phyloP scores from a whole-genome alignment of 2,888 invertebrate genomes.

The Sarcophaga caerulescens region DNA sequence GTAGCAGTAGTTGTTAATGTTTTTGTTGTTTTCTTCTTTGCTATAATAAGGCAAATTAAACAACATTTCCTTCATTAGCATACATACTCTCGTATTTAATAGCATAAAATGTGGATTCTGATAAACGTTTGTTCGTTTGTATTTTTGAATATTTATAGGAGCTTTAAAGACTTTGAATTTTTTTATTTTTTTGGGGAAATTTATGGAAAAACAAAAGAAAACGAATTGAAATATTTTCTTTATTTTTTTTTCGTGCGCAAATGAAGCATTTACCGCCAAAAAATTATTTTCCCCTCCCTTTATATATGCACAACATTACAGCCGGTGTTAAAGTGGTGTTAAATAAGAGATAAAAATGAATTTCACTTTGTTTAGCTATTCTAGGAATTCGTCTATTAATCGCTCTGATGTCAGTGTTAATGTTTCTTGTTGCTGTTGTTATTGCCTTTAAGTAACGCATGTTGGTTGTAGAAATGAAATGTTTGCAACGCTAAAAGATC shows the following conservation, averaged over 20 bases:
- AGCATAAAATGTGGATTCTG: background rate
- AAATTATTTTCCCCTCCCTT: too few relatives aligned
- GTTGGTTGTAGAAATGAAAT: background rate
- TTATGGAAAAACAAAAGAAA: background rate
- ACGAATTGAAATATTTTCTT: background rate
- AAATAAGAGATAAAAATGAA: background rate
- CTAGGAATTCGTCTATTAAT: conserved; percentile 52
- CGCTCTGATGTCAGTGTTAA: background rate
- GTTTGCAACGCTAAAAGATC: conserved; percentile 58
- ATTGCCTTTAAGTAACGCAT: background rate
- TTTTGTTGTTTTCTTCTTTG: background rate
- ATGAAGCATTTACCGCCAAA: background rate
- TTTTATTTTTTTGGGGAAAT: background rate
- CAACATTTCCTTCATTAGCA: conserved; percentile 67
- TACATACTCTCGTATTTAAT: background rate
- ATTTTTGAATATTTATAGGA: background rate
- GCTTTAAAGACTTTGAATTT: background rate
- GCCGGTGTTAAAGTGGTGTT: background rate
- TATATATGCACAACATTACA: too few relatives aligned
- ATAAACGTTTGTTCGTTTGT: too few relatives aligned
- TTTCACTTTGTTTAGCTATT: conserved; percentile 1
- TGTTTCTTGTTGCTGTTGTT: background rate
- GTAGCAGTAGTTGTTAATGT: too few relatives aligned
- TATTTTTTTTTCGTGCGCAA: background rate
- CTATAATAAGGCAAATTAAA: conserved; percentile 66